A percentile compares a stretch with the other conserved stretches of the same genome.
Conservation (phyloP, 1,140 invertebrate species). For the Heterodera schachtii region DNA sequence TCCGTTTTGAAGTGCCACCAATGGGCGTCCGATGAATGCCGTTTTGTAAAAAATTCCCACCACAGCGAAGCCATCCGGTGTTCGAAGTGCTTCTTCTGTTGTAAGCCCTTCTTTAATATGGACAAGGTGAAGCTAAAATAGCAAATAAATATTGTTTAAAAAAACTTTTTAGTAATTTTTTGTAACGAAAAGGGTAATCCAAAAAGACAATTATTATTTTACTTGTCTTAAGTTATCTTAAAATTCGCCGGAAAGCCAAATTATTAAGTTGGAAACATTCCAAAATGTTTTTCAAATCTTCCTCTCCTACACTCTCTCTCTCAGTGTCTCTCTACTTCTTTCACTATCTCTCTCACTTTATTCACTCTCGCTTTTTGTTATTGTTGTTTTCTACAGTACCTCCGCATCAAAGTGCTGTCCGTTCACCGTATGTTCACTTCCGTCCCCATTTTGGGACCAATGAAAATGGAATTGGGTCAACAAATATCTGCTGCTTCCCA, state of each 20-base stretch:
- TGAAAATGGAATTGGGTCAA: constrained; percentile 84
- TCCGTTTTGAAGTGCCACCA: constrained; percentile 39
- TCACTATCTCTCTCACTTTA: too few species aligned
- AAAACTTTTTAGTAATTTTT: too few species aligned
- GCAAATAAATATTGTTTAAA: constrained; percentile 30
- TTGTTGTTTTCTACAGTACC: constrained; percentile 42
- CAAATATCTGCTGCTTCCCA: constrained; percentile 74
- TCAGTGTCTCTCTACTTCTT: too few species aligned
- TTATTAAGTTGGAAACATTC: too few species aligned
- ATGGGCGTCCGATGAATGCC: constrained; percentile 34
- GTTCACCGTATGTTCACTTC: constrained; percentile 85
- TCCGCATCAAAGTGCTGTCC: constrained; percentile 69
- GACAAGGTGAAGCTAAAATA: constrained; percentile 62
- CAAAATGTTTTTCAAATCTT: too few species aligned
- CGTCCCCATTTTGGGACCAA: constrained; percentile 81
- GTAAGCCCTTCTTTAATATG: constrained; percentile 58
- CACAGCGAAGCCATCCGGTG: constrained; percentile 63
- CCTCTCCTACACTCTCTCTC: too few species aligned
- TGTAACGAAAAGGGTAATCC: too few species aligned
- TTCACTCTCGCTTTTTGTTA: too few species aligned
- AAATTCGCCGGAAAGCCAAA: too few species aligned
- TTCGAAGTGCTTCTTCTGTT: constrained; percentile 27
- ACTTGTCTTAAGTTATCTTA: too few species aligned
- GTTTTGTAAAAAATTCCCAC: constrained; percentile 58
- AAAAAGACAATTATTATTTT: too few species aligned